Conservation (phyloP, 2,113 vertebrate species). For the Rhynchopsitta pachyrhyncha region DNA sequence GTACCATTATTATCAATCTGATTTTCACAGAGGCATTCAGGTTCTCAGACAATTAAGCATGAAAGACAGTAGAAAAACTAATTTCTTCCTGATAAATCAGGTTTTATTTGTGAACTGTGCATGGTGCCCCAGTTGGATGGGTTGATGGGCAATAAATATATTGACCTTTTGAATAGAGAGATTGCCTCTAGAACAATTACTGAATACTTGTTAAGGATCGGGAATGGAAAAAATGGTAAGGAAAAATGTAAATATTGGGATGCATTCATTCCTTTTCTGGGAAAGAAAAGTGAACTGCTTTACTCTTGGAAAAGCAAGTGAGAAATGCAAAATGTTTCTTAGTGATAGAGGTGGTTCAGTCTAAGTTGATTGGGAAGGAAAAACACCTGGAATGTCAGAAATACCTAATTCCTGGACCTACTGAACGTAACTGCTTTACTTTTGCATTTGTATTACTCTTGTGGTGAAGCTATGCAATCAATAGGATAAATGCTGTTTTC, state of each 20-base stretch:
- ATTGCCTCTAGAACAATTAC: neutral
- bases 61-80: neutral
- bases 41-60: neutral
- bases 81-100: neutral
- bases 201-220: neutral
- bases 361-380: neutral
- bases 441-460: neutral
- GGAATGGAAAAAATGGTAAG: neutral
- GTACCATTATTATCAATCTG: neutral
- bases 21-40: neutral
- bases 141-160: neutral
- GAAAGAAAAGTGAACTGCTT: neutral
- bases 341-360: neutral
- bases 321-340: neutral
- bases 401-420: neutral
- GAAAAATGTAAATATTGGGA: neutral
- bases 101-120: neutral
- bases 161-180: fast-evolving
- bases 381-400: neutral
- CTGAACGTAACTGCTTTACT: neutral
- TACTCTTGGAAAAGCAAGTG: neutral
- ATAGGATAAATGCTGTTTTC: neutral
- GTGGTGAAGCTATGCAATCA: neutral
- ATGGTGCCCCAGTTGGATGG: neutral
- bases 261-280: neutral